Conservation (phyloP, 1,140 invertebrate species). For the Caenorhabditis remanei region DNA sequence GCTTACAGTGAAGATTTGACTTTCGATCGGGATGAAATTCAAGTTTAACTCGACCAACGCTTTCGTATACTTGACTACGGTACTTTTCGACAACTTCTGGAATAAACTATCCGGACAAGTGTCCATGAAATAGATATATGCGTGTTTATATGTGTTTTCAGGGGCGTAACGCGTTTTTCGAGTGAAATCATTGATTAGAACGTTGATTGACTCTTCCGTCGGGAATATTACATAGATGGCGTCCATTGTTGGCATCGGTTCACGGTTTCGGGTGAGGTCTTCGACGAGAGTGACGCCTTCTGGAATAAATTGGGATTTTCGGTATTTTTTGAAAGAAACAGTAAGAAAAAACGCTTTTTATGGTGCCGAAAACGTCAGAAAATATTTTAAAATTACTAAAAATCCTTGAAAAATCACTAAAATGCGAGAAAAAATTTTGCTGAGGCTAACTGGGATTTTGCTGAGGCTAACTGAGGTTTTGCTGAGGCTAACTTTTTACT, state of each 20-base stretch:
- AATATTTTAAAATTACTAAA: too few relatives aligned
- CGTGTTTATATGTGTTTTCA: neutral
- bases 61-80: neutral
- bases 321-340: neutral
- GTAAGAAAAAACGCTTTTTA: neutral
- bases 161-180: neutral
- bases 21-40: conserved; percentile 8
- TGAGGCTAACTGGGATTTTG: too few relatives aligned
- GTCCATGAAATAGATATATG: conserved; percentile 13
- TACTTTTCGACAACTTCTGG: neutral
- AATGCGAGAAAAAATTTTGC: too few relatives aligned
- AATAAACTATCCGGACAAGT: neutral
- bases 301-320: neutral
- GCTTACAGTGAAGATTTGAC: conserved; percentile 15
- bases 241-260: conserved; percentile 24
- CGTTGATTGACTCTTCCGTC: neutral
- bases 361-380: too few relatives aligned
- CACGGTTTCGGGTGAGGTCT: neutral
- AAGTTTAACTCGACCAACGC: neutral
- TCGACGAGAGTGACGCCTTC: conserved; percentile 23
- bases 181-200: neutral
- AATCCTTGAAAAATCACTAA: too few relatives aligned
- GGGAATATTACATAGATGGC: conserved; percentile 5
- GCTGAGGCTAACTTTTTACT: neutral
- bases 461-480: too few relatives aligned